These are phyloP conservation scores for Saturnia pavonia DNA, from an alignment of 2,888 invertebrate genomes.

Conservation along the genomic window DNA sequence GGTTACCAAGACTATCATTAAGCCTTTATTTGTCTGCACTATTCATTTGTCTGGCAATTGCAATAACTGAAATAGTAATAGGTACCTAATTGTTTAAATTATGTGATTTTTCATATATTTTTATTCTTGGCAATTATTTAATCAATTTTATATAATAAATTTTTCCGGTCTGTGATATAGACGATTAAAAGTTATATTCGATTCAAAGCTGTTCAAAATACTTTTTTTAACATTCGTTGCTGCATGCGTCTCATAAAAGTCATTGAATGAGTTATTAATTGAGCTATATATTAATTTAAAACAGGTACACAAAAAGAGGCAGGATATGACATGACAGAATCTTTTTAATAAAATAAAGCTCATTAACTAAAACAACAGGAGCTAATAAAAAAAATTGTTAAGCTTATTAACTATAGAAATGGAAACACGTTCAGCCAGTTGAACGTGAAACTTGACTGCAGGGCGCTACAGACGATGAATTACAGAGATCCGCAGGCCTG, in stretches of 20 bases:
- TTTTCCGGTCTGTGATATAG: too few species aligned
- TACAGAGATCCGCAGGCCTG: not conserved
- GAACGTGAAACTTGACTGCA: conserved; percentile 1
- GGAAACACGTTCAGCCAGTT: not conserved
- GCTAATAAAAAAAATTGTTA: not conserved
- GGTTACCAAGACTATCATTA: conserved; percentile 7
- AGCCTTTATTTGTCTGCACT: conserved; percentile 11
- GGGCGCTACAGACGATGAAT: not conserved
- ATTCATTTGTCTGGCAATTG: not conserved
- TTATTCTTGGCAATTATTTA: too few species aligned
- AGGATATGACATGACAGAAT: not conserved
- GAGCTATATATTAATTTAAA: not conserved
- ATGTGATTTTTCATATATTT: too few species aligned
- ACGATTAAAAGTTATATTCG: too few species aligned
- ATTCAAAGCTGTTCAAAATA: too few species aligned
- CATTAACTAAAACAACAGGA: not conserved
- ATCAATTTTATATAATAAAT: too few species aligned
- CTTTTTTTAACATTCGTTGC: too few species aligned
- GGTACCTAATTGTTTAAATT: not conserved
- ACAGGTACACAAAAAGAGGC: not conserved
- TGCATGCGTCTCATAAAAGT: too few species aligned
- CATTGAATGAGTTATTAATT: too few species aligned
- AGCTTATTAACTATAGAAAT: not conserved
- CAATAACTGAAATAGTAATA: not conserved
- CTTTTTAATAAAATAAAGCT: not conserved